These are phyloP conservation scores for Micrasema minimum DNA, from an alignment of 1,140 invertebrate genomes.

Conservation along the genomic window DNA sequence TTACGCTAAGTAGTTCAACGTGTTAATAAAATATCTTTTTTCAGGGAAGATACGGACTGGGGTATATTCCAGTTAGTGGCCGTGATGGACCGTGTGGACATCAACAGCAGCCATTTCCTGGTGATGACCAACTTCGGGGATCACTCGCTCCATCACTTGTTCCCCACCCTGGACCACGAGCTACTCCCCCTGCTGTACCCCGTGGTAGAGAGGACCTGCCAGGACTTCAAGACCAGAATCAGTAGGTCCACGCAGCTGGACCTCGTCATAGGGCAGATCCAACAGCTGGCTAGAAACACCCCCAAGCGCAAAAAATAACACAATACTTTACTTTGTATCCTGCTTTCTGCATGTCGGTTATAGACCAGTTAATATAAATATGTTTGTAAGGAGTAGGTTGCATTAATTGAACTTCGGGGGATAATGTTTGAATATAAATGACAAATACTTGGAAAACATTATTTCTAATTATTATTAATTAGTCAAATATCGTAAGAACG, in stretches of 20 bases:
- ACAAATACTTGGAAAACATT: too few relatives aligned
- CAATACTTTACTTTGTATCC: too few relatives aligned
- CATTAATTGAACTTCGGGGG: too few relatives aligned
- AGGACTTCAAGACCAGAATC: conserved; percentile 74
- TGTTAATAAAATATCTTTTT: conserved; percentile 40
- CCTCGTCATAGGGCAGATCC: conserved; percentile 75
- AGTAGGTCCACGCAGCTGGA: conserved; percentile 69
- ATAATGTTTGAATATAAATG: too few relatives aligned
- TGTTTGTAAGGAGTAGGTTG: too few relatives aligned
- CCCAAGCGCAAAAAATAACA: too few relatives aligned
- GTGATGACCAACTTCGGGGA: conserved; percentile 81
- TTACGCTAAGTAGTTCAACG: too few relatives aligned
- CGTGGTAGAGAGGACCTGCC: conserved; percentile 73
- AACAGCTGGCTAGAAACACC: conserved; percentile 70
- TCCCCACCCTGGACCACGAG: conserved; percentile 84
- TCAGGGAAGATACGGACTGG: conserved; percentile 73
- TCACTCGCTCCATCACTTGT: conserved; percentile 83
- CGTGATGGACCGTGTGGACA: conserved; percentile 75
- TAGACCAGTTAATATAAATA: too few relatives aligned
- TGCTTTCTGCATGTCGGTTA: too few relatives aligned
- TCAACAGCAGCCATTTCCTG: conserved; percentile 76
- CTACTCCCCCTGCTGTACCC: conserved; percentile 74
- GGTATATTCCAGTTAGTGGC: conserved; percentile 82
- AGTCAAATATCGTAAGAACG: too few relatives aligned
- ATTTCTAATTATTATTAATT: too few relatives aligned